Evolutionary conservation across 2,113 vertebrate genomes (phyloP), one percentile per base, ranked within the genome.

Genomic region (Vulpes ferrilata): DNA sequence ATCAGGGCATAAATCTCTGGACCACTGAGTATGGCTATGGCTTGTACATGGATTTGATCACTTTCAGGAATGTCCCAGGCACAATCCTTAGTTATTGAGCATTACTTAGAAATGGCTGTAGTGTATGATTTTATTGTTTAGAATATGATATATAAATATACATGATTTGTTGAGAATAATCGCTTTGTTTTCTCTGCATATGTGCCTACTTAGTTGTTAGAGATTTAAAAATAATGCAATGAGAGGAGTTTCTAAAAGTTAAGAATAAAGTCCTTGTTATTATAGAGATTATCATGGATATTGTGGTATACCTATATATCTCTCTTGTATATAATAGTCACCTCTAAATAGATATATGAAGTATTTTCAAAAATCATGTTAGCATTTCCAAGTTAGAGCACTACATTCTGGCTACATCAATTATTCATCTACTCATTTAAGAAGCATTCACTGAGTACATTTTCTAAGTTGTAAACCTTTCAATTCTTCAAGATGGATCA

Each of bases 341-440:
- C 10, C 57, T 53, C 32, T 96, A 64, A 74, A 35, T 87, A 95
- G 35, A 87, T 90, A 60, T 27, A 20, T 69, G 38, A 69, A 76
- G 88, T 90, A 71, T 73, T 97, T 89, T 92, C 0, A 7, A 74
- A 96, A 84, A 60, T 84, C 11, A 89, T 65, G 3, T 65, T 88
- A 94, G 32, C 51, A 94, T 93, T 91, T 60, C 1, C 51, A 90
- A 60, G 94, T 90, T 88, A 94, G 83, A 92, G 38, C 5, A 60
- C 4, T 62, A 0, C 1, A 67, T 30, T 93, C 20, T 84, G 51
- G 94, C 17, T 89, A 38, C 1, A 89, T 92, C 38, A 53, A 22
- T 35, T 84, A 43, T 17, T 91, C 17, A 38, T 84, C 86, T 87
- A 93, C 19, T 78, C 57, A 67, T 83, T 95, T 22, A 74, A 94